phyloP scores from a whole-genome alignment of 2,888 invertebrate genomes.

The Barypeithes pellucidus region DNA sequence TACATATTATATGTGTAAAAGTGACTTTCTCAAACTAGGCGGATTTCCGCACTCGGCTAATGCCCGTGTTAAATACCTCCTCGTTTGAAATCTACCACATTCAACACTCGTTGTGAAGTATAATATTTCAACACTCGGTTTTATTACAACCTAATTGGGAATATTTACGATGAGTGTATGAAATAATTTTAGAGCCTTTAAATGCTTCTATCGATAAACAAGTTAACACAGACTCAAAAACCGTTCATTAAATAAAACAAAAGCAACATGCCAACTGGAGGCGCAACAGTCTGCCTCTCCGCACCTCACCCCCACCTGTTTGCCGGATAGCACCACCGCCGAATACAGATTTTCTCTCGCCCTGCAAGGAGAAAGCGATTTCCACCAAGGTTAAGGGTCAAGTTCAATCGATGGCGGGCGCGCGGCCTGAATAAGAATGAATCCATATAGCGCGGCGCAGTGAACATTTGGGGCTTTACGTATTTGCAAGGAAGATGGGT shows the following conservation, averaged over 20 bases:
- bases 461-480: background rate
- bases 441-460: background rate
- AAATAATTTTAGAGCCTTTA: too few relatives aligned
- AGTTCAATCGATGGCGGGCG: conserved; percentile 43
- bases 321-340: conserved; percentile 29
- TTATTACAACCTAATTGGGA: too few relatives aligned
- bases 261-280: conserved; percentile 11
- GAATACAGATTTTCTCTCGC: conserved; percentile 26
- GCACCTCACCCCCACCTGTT: conserved; percentile 30
- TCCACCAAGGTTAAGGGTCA: conserved; percentile 46
- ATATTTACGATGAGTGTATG: too few relatives aligned
- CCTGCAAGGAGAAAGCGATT: conserved; percentile 34
- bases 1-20: too few relatives aligned
- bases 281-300: conserved; percentile 13
- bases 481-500: background rate
- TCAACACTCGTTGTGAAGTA: too few relatives aligned
- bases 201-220: background rate
- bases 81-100: too few relatives aligned
- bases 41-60: too few relatives aligned
- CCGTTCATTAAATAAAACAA: background rate
- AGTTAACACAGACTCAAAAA: background rate
- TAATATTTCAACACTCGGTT: too few relatives aligned
- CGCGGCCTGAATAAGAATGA: background rate
- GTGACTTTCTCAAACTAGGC: too few relatives aligned
- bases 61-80: too few relatives aligned